A percentile compares a stretch with the other conserved stretches of the same genome.
These are phyloP conservation scores for Pantherophis guttatus DNA, from an alignment of 2,113 vertebrate genomes.

Conservation along the genomic window DNA sequence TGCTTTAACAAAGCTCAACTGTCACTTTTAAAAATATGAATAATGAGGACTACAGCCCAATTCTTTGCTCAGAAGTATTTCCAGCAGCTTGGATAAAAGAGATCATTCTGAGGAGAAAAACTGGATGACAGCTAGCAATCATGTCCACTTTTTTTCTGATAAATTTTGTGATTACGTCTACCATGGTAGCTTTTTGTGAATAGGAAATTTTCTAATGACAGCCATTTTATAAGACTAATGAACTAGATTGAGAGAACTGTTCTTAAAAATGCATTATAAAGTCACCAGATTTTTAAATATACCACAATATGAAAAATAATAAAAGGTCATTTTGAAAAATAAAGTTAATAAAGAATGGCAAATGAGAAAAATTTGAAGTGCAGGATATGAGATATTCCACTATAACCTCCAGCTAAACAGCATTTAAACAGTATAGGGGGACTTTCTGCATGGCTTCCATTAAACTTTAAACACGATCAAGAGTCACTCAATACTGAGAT, in stretches of 20 bases:
- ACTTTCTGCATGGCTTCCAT: rapidly evolving
- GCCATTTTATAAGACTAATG: background rate
- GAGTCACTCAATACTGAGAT: background rate
- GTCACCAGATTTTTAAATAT: constrained; percentile 21
- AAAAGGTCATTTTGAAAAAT: background rate
- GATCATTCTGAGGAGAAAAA: background rate
- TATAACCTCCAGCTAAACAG: background rate
- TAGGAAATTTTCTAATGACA: background rate
- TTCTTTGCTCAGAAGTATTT: background rate
- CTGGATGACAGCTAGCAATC: background rate
- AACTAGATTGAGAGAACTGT: background rate
- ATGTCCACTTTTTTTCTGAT: background rate
- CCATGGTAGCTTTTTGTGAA: background rate
- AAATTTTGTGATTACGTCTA: background rate
- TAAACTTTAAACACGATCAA: background rate
- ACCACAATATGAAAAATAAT: too few relatives aligned
- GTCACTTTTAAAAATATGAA: background rate
- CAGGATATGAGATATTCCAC: background rate
- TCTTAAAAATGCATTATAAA: background rate
- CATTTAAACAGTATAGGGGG: background rate
- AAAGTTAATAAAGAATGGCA: background rate
- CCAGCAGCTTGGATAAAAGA: background rate
- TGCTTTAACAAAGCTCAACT: background rate
- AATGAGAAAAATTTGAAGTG: background rate
- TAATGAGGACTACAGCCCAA: background rate